Evolutionary conservation across 2,888 invertebrate species (phyloP).

Genomic region (Drosophila mayaguana): DNA sequence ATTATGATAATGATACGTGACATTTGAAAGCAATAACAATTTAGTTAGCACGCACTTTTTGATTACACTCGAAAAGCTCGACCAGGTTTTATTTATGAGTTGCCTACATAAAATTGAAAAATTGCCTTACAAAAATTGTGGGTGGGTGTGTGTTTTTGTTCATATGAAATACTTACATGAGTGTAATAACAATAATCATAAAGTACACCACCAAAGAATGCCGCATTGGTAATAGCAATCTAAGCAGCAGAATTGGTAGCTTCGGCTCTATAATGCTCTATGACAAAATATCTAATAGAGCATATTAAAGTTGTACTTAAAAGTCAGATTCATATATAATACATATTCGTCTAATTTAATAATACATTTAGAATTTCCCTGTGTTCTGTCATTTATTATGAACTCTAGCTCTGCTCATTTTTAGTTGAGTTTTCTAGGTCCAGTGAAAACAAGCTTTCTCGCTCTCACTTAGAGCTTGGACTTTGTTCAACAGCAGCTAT

Average conservation of each 20-base stretch:
- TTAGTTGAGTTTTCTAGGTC: not conserved
- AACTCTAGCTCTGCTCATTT: no score
- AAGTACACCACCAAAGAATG: slow-evolving; percentile 48
- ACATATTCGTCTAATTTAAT: no score
- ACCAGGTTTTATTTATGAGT: slow-evolving; percentile 67
- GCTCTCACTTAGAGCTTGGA: not conserved
- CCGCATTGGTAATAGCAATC: slow-evolving; percentile 30
- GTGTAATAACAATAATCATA: slow-evolving; percentile 72
- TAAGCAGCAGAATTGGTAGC: not conserved
- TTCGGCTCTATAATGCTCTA: slow-evolving; percentile 17
- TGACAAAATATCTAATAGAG: not conserved
- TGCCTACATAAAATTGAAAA: slow-evolving; percentile 71
- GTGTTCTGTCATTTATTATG: not conserved
- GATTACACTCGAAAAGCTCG: slow-evolving; percentile 56
- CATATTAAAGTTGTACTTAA: not conserved
- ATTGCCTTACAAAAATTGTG: slow-evolving; percentile 59
- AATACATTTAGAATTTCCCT: no score
- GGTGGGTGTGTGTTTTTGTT: slow-evolving; percentile 10
- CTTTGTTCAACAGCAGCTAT: not conserved
- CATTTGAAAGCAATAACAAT: slow-evolving; percentile 82
- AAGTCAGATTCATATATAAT: not conserved
- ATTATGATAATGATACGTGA: slow-evolving; percentile 81
- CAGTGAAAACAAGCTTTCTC: not conserved
- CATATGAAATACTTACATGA: slow-evolving; percentile 50
- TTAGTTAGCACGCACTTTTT: slow-evolving; percentile 79